Base-by-base conservation (phyloP, 2,888 invertebrate species). In the Phanerotoma sp. region DNA sequence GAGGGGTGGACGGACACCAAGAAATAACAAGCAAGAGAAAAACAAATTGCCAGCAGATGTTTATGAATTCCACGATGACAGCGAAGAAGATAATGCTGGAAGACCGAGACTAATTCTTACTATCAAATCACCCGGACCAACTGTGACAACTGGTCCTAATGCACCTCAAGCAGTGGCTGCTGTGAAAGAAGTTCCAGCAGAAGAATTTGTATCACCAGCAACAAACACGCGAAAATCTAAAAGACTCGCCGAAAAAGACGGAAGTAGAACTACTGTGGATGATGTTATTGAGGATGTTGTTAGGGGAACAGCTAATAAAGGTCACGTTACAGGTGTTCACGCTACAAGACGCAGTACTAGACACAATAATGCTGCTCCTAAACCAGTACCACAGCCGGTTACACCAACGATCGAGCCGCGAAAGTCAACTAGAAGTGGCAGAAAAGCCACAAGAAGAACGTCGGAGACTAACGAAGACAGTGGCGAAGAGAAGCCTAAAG, bases 61-160 rank as follows among this genome's bases (percentile, higher is more conserved):
- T 3, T 95, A 94, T 72, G 94, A 94, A 74, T 95, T 95, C 73
- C 87, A 90, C 64, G 94, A 94, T 71, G 94, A 94, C 74, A 90
- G 91, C 5, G 93, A 94, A 69, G 90, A 91, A 70, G 81, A 80
- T 15, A 77, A 77, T 41, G 74, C 80, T 11, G 74, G 80, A 30
- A 82, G 91, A 18, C 91, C 91, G 0, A 81, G 92, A 35, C 78
- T 91, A 41, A 90, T 92, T 63, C 79, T 92, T 38, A 93, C 91
- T 1, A 92, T 91, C 56, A 93, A 91, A 74, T 88, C 85, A 60
- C 85, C 89, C 1, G 79, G 78, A n/a, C 78, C 77, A 0, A 75
- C 67, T 16, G 37, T 49, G 10, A 52, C 66, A 4, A 61, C 65
- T 0, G 73, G 73, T 2, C 61, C 71, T 0, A 74, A 80, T 62